phyloP scores from a whole-genome alignment of 2,797 vertebrate genomes.

The Pipistrellus pygmaeus region DNA sequence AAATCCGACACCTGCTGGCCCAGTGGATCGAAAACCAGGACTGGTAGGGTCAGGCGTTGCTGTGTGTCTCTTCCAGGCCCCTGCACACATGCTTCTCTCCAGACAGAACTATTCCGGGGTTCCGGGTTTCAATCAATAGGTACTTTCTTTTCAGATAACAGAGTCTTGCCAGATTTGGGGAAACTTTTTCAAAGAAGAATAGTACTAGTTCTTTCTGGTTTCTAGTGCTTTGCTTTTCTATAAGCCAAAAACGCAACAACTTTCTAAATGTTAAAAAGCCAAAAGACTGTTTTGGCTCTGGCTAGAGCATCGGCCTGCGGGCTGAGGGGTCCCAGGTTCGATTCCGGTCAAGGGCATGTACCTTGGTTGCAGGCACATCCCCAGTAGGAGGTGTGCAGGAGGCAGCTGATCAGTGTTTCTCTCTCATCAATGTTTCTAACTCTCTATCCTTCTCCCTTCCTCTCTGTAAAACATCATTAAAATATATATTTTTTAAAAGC shows the following conservation, averaged over 20 bases:
- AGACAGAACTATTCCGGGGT: neutral
- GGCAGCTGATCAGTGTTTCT: too few species aligned
- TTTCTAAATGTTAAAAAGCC: neutral
- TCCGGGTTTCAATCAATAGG: neutral
- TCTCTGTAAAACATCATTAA: too few species aligned
- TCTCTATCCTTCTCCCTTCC: too few species aligned
- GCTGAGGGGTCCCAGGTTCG: too few species aligned
- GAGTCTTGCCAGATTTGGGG: slow-evolving; percentile 3
- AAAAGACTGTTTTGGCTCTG: neutral
- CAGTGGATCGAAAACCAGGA: slow-evolving; percentile 97
- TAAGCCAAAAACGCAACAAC: neutral
- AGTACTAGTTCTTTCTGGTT: neutral
- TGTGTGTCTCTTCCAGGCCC: neutral
- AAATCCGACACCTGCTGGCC: slow-evolving; percentile 95
- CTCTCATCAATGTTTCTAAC: too few species aligned
- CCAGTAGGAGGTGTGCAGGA: too few species aligned
- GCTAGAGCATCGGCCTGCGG: too few species aligned
- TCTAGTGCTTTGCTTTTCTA: slow-evolving; percentile 1
- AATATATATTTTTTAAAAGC: neutral
- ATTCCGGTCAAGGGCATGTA: too few species aligned
- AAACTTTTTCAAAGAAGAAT: neutral
- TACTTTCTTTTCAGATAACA: neutral
- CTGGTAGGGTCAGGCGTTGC: slow-evolving; percentile 90
- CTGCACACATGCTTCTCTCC: neutral
- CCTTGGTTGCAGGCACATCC: too few species aligned